Percentiles rank a stretch among this genome's conserved stretches.
These are phyloP conservation scores for Andrena chrysosceles DNA, from an alignment of 2,888 invertebrate species.

Conservation along the genomic window DNA sequence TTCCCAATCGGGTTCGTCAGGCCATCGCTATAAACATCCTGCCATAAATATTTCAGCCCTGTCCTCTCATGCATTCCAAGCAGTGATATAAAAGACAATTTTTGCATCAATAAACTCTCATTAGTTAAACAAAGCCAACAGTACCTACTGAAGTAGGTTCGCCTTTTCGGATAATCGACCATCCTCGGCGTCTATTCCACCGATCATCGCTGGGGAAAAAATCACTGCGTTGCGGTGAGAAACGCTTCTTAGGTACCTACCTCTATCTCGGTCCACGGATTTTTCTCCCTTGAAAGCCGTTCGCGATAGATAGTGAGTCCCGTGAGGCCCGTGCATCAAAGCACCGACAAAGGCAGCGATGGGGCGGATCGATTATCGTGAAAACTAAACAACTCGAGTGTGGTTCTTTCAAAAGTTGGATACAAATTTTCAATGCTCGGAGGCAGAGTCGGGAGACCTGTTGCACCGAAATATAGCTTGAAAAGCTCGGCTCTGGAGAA, in stretches of 20 bases:
- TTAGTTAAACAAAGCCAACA: too few species aligned
- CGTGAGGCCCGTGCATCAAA: neutral
- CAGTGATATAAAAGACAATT: too few species aligned
- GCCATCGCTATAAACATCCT: too few species aligned
- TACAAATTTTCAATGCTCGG: slow-evolving; percentile 7
- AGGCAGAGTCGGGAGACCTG: slow-evolving; percentile 29
- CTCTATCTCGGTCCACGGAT: slow-evolving; percentile 1
- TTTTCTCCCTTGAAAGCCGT: neutral
- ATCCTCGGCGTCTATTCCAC: slow-evolving; percentile 4
- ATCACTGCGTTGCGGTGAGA: neutral
- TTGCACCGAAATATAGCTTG: slow-evolving; percentile 29
- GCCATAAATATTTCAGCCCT: too few species aligned
- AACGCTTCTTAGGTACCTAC: slow-evolving; percentile 5
- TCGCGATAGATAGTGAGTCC: neutral
- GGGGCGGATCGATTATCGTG: slow-evolving; percentile 28
- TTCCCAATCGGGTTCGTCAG: too few species aligned
- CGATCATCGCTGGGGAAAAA: neutral
- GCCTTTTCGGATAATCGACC: slow-evolving; percentile 1
- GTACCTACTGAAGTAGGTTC: too few species aligned
- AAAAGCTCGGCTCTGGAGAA: neutral
- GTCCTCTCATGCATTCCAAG: too few species aligned
- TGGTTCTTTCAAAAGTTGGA: neutral
- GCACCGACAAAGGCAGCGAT: neutral
- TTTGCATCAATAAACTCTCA: too few species aligned
- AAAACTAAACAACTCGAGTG: slow-evolving; percentile 18